phyloP scores from a whole-genome alignment of 2,797 vertebrate species.

The Lepus townsendii region DNA sequence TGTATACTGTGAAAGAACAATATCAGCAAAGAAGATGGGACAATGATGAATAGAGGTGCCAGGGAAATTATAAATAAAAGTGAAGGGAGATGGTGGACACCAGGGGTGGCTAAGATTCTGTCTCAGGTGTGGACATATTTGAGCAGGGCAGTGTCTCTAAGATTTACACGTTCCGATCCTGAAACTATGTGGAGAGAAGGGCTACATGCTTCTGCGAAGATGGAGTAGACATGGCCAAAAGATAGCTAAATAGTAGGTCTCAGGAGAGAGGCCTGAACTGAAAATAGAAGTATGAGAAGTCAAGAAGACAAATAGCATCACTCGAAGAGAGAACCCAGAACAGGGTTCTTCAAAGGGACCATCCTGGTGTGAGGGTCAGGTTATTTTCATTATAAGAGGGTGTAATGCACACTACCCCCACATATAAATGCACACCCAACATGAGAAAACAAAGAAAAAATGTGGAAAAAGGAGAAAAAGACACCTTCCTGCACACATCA shows the following conservation, averaged over 20 bases:
- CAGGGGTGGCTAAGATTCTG: accelerated
- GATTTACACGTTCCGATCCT: not conserved
- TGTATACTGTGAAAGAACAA: not conserved
- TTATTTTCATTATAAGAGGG: not conserved
- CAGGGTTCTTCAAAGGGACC: not conserved
- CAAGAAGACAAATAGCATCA: not conserved
- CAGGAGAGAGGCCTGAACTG: not conserved
- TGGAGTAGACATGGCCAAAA: accelerated
- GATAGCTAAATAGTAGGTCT: not conserved
- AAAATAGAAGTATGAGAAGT: not conserved
- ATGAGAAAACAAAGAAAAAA: too few relatives aligned
- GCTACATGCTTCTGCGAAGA: not conserved
- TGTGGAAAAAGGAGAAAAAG: not conserved
- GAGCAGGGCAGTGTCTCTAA: not conserved
- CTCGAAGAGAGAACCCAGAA: not conserved
- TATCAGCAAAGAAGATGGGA: not conserved
- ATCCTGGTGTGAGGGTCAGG: accelerated
- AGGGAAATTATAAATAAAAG: not conserved
- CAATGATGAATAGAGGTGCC: accelerated
- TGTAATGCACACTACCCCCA: accelerated
- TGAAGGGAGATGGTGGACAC: not conserved
- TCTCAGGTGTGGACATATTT: not conserved
- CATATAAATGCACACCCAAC: not conserved
- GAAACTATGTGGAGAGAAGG: not conserved
- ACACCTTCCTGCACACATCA: too few relatives aligned